Base-by-base conservation (phyloP, 2,113 vertebrate species). In the Carassius auratus region DNA sequence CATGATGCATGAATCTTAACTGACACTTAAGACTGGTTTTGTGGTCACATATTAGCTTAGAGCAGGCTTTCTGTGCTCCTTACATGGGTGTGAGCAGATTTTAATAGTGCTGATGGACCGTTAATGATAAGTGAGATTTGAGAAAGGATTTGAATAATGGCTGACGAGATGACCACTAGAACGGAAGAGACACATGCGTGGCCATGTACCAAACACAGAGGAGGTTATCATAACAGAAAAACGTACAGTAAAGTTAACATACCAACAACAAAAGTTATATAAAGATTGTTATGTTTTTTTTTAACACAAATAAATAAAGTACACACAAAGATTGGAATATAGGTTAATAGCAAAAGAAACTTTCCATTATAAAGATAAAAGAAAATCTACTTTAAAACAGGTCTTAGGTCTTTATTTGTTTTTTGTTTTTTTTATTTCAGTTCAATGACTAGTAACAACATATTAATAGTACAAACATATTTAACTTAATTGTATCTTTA, bases 91-190 rank as follows among this genome's bases (percentile, higher is more conserved):
- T 76, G 61, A 30, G 75, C 48, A 33, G 45, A 21, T 80, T 38
- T 38, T 38, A 38, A 38, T 26, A 76, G 55, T 23, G 8, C 42
- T 57, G 26, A 33, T 62, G 80, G 21, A 61, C 50, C 2, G 9
- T 42, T 62, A 52, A 50, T 33, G 52, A 69, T 38, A 85, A 85
- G 21, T 23, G 14, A 74, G 68, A 80, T 75, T 71, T 73, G 30
- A 59, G 52, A 7, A 42, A 23, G 68, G 3, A 30, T 81, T 86
- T 68, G 17, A 64, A 38, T 77, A 77, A 86, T 57, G 45, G 21
- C 85, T 80, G 36, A 38, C 48, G 52, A 59, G 50, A 73, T 13
- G 55, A 55, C 17, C 68, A 19, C 23, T 52, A 14, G 15, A 62
- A 57, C 33, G 26, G 79, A 26, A 17, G n/a, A 45, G 23, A 79